Evolutionary conservation across 2,888 invertebrate species (phyloP).

Genomic region (Acrobasis repandana): DNA sequence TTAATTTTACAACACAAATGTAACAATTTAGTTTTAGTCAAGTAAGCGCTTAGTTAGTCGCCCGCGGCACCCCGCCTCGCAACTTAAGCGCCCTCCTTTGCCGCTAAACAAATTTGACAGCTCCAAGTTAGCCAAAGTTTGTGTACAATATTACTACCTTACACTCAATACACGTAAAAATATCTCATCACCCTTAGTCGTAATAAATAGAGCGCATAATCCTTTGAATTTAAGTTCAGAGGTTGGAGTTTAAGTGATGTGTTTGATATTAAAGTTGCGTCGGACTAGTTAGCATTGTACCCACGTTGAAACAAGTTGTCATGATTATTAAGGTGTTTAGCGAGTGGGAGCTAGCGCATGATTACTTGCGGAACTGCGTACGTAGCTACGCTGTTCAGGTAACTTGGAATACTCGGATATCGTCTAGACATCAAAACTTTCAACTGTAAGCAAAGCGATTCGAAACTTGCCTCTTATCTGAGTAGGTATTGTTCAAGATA

Average conservation of each 20-base stretch:
- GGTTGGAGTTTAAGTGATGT: constrained; percentile 31
- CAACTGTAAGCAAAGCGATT: not conserved
- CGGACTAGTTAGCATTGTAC: constrained; percentile 77
- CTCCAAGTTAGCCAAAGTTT: constrained; percentile 77
- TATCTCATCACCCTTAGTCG: constrained; percentile 27
- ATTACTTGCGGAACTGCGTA: constrained; percentile 41
- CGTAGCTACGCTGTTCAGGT: not conserved
- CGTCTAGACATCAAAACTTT: constrained; percentile 5
- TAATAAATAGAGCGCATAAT: constrained; percentile 38
- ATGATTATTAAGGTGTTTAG: constrained; percentile 78
- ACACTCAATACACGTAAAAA: constrained; percentile 32
- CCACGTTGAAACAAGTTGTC: constrained; percentile 75
- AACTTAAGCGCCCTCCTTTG: constrained; percentile 75
- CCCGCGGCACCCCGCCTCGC: constrained; percentile 66
- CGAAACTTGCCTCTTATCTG: not conserved
- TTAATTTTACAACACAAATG: constrained; percentile 80
- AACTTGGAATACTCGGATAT: constrained; percentile 4
- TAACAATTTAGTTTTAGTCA: constrained; percentile 76
- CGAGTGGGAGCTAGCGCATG: constrained; percentile 48
- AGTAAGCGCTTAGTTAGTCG: constrained; percentile 78
- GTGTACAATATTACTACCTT: constrained; percentile 62
- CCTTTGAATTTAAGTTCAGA: not conserved
- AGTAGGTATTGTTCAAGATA: too few species aligned
- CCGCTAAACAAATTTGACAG: constrained; percentile 83
- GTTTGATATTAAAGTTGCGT: constrained; percentile 60